phyloP scores from a whole-genome alignment of 2,888 invertebrate genomes.

The Drosophila borborema region DNA sequence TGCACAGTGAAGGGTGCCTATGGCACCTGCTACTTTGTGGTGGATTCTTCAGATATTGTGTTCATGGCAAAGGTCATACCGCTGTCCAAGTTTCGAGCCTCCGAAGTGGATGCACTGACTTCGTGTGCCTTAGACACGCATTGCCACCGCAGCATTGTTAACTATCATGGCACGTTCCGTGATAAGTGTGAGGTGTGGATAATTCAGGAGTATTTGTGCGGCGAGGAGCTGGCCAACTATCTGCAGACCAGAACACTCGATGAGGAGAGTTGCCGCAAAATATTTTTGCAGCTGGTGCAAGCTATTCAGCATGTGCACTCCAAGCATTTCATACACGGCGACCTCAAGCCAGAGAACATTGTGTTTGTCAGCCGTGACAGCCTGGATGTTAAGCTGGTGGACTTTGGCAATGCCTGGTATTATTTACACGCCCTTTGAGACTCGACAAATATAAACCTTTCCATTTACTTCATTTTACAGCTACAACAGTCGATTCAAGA shows the following conservation, averaged over 20 bases:
- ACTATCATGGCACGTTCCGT: constrained; percentile 92
- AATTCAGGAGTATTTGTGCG: constrained; percentile 93
- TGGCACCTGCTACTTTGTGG: constrained; percentile 78
- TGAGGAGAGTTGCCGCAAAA: constrained; percentile 91
- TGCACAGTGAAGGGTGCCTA: constrained; percentile 70
- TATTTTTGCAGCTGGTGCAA: constrained; percentile 92
- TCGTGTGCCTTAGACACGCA: constrained; percentile 92
- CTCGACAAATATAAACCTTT: not conserved
- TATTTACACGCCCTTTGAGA: not conserved
- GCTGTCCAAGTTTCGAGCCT: constrained; percentile 73
- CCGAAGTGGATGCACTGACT: constrained; percentile 91
- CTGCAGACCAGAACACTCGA: constrained; percentile 85
- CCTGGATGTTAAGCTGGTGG: constrained; percentile 92
- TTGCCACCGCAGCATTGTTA: constrained; percentile 89
- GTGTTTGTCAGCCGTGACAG: constrained; percentile 70
- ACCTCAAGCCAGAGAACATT: constrained; percentile 96
- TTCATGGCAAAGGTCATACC: constrained; percentile 80
- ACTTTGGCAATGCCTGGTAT: constrained; percentile 95
- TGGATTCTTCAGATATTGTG: constrained; percentile 63
- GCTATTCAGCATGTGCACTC: constrained; percentile 95
- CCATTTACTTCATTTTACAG: constrained; percentile 41
- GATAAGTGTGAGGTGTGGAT: constrained; percentile 95
- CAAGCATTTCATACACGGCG: constrained; percentile 94
- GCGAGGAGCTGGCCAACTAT: constrained; percentile 90
- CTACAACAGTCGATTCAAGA: constrained; percentile 63